Percentiles rank a stretch among this genome's conserved stretches.
phyloP scores from a whole-genome alignment of 2,888 invertebrate species.

The Melinaea menophilus region DNA sequence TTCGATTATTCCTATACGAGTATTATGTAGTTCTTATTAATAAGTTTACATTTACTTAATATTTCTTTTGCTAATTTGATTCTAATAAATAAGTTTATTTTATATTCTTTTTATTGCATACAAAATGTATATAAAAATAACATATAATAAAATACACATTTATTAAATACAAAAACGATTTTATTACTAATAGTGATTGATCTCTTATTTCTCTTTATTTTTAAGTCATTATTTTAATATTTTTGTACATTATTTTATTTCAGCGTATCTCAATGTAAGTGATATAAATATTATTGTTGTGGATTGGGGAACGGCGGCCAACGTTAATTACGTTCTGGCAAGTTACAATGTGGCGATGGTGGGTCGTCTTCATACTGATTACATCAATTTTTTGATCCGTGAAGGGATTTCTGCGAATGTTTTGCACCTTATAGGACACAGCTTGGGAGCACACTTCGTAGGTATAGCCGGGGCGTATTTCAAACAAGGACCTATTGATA shows the following conservation, averaged over 20 bases:
- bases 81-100: too few relatives aligned
- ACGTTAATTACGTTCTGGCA: slow-evolving; percentile 76
- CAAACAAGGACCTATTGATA: slow-evolving; percentile 69
- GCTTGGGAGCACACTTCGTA: slow-evolving; percentile 77
- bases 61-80: too few relatives aligned
- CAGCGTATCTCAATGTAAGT: slow-evolving; percentile 75
- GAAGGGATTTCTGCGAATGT: slow-evolving; percentile 73
- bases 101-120: too few relatives aligned
- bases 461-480: slow-evolving; percentile 77
- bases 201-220: background rate
- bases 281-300: slow-evolving; percentile 79
- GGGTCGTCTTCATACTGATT: slow-evolving; percentile 63
- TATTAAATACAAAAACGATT: too few relatives aligned
- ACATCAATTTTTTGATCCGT: slow-evolving; percentile 67
- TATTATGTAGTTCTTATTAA: too few relatives aligned
- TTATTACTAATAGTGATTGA: too few relatives aligned
- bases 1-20: too few relatives aligned
- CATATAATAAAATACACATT: too few relatives aligned
- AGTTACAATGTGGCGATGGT: slow-evolving; percentile 70
- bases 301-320: slow-evolving; percentile 79
- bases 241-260: background rate
- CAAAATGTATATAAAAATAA: too few relatives aligned
- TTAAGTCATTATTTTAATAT: background rate
- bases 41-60: too few relatives aligned
- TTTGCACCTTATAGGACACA: slow-evolving; percentile 76